Evolutionary conservation across 2,797 vertebrate genomes (phyloP), one percentile per base, ranked within the genome.

Genomic region (Aplochiton taeniatus): DNA sequence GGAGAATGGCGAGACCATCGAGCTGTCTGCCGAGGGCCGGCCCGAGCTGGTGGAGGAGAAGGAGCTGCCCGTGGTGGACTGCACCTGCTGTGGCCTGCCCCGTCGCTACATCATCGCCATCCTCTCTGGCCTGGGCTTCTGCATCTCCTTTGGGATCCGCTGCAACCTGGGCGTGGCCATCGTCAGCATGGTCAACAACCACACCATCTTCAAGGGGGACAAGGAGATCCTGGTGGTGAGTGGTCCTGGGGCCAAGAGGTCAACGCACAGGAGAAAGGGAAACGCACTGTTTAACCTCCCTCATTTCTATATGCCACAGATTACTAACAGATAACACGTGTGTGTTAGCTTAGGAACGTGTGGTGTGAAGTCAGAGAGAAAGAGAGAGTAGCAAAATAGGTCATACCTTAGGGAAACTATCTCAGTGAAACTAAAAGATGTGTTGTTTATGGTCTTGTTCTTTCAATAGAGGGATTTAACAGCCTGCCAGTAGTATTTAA

Each of bases 71-170:
- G 73, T 94, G 12, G 61, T 94, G 61, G 94, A 95, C 79, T 95
- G 94, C 83, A 93, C 93, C 0, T 95, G 92, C 74, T 94, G 90
- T 13, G 94, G 94, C 13, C 88, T 95, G 42, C 93, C 94, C 0
- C 91, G 92, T 1, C 93, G 93, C 47, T 94, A 94, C 75, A 90
- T 94, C 62, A 94, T 95, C 67, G 94, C 94, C 66, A 86, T 95
- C 46, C 90, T 95, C 66, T 94, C 92, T 12, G 94, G 91, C 1
- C 68, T 94, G 53, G 94, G 94, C 9, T 95, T 95, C 83, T 95
- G 94, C 77, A 94, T 95, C 82, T 94, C 93, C 67, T 95, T 95
- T 4, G 93, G 94, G n/a, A 95, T 95, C 81, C 93, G 93, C 65
- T 95, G 94, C 83, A 95, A 95, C 84, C 84, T 94, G 73, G 94